Conservation (phyloP, 1,140 invertebrate species). For the Drosophila tsacasi region DNA sequence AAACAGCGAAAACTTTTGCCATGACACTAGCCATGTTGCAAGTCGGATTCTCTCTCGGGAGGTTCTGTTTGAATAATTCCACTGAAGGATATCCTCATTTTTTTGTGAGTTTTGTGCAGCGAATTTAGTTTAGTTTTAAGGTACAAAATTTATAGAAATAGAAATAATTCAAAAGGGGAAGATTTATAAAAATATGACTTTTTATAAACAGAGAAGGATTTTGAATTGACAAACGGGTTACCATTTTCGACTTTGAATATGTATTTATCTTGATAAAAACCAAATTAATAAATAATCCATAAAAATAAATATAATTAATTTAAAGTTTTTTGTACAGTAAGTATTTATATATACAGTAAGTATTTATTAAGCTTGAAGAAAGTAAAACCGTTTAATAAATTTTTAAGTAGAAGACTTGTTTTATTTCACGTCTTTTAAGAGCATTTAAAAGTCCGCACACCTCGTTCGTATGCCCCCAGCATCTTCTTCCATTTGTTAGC, state of each 20-base stretch:
- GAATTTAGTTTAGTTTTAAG: constrained; percentile 3
- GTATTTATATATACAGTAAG: neutral
- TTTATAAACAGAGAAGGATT: too few relatives aligned
- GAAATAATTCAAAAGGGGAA: neutral
- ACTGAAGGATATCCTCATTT: constrained; percentile 1
- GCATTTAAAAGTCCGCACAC: neutral
- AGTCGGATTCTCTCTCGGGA: constrained; percentile 33
- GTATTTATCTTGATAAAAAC: too few relatives aligned
- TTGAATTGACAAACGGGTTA: too few relatives aligned
- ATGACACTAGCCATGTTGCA: constrained; percentile 72
- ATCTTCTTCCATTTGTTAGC: constrained; percentile 29
- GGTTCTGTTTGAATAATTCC: constrained; percentile 50
- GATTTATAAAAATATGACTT: neutral
- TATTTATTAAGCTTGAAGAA: too few relatives aligned
- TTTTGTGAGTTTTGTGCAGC: constrained; percentile 9
- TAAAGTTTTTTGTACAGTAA: neutral
- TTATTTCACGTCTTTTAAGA: neutral
- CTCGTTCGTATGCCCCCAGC: neutral
- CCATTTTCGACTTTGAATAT: too few relatives aligned
- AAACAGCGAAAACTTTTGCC: constrained; percentile 50
- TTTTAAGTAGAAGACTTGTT: neutral
- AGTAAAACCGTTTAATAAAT: neutral
- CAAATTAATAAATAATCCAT: neutral
- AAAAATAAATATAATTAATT: neutral
- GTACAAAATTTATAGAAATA: neutral